A percentile compares a stretch with the other conserved stretches of the same genome.
These are phyloP conservation scores for Dimorphilus gyrociliatus DNA, from an alignment of 2,888 invertebrate species.

Conservation along the genomic window DNA sequence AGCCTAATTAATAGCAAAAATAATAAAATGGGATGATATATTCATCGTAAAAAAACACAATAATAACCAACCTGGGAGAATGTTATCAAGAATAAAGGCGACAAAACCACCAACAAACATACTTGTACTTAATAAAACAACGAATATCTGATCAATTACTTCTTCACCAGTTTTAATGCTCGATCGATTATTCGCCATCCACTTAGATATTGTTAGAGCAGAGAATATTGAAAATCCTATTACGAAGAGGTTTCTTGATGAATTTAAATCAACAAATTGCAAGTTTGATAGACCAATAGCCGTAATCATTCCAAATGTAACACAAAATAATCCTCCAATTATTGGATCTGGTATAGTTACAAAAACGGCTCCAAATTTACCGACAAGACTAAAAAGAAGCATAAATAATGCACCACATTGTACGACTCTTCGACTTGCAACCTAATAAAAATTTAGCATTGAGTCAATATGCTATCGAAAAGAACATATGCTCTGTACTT, in stretches of 20 bases:
- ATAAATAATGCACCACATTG: constrained; percentile 30
- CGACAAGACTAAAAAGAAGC: constrained; percentile 35
- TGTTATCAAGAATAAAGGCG: constrained; percentile 29
- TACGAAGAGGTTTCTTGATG: constrained; percentile 69
- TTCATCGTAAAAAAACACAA: constrained; percentile 1
- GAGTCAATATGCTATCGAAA: neutral
- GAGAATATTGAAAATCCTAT: constrained; percentile 72
- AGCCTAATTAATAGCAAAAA: too few relatives aligned
- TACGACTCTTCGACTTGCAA: constrained; percentile 33
- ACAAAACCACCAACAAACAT: constrained; percentile 25
- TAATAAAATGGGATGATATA: too few relatives aligned
- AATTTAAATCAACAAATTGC: constrained; percentile 53
- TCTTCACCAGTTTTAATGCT: constrained; percentile 19
- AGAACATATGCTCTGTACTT: too few relatives aligned
- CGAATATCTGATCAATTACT: constrained; percentile 8
- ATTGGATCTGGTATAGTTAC: constrained; percentile 41
- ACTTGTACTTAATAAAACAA: constrained; percentile 9
- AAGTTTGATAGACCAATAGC: constrained; percentile 31
- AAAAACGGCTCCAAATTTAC: constrained; percentile 40
- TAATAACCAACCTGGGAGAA: constrained; percentile 9
- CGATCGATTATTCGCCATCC: constrained; percentile 13
- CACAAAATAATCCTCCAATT: constrained; percentile 34
- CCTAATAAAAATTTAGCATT: too few relatives aligned
- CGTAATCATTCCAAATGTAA: constrained; percentile 31
- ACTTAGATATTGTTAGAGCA: constrained; percentile 46